These are phyloP conservation scores for Ictalurus furcatus DNA, from an alignment of 2,113 vertebrate genomes.

Conservation along the genomic window DNA sequence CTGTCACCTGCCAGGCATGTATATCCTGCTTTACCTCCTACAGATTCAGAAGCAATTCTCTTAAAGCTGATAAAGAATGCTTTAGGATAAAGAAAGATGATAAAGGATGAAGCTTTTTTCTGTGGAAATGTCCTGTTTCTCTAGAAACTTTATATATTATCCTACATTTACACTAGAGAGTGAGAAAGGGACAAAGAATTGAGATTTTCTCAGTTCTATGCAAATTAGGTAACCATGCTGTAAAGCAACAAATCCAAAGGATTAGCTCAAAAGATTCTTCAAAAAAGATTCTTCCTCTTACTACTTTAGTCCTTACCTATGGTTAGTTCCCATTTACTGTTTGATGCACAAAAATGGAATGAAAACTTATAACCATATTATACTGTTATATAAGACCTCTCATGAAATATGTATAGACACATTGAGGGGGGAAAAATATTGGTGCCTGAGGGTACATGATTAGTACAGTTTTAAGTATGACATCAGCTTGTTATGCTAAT, in stretches of 20 bases:
- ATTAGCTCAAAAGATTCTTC: neutral
- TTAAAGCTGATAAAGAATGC: neutral
- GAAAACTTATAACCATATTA: too few species aligned
- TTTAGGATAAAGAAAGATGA: neutral
- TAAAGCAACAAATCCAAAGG: neutral
- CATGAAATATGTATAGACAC: too few species aligned
- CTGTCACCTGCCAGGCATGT: conserved; percentile 19
- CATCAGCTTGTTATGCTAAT: neutral
- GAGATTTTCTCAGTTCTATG: neutral
- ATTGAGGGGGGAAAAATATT: too few species aligned
- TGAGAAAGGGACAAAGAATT: neutral
- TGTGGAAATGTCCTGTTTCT: neutral
- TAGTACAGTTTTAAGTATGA: neutral
- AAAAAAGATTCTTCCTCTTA: too few species aligned
- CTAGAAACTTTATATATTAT: neutral
- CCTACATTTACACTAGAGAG: neutral
- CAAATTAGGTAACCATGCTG: neutral
- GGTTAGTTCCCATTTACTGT: too few species aligned
- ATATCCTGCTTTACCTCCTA: neutral
- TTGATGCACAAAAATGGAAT: too few species aligned
- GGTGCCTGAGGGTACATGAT: neutral
- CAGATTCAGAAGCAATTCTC: conserved; percentile 1
- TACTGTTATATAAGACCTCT: too few species aligned
- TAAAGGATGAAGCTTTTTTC: neutral
- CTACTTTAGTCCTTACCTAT: too few species aligned